phyloP scores from a whole-genome alignment of 2,113 vertebrate genomes.

The Laticauda colubrina region DNA sequence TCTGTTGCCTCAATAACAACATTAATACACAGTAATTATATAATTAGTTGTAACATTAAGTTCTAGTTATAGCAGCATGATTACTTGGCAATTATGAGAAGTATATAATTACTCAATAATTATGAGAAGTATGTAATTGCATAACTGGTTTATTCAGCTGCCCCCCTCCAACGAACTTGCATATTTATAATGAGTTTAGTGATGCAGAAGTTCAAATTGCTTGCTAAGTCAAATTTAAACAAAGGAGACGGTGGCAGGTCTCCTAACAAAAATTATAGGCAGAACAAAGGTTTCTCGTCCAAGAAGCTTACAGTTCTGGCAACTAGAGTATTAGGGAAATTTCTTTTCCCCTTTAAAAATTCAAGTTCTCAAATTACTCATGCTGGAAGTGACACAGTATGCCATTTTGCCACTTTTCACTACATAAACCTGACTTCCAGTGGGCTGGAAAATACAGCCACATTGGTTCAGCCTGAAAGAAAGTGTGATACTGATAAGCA shows the following conservation, averaged over 20 bases:
- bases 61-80: slow-evolving; percentile 80
- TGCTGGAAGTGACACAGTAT: slow-evolving; percentile 28
- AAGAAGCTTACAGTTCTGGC: slow-evolving; percentile 17
- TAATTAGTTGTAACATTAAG: slow-evolving; percentile 81
- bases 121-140: slow-evolving; percentile 79
- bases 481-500: slow-evolving; percentile 43
- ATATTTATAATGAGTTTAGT: slow-evolving; percentile 55
- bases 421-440: slow-evolving; percentile 53
- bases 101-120: slow-evolving; percentile 82
- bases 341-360: slow-evolving; percentile 35
- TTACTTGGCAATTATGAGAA: slow-evolving; percentile 81
- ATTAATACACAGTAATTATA: slow-evolving; percentile 80
- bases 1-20: slow-evolving; percentile 72
- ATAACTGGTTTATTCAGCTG: slow-evolving; percentile 74
- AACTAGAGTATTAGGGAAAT: slow-evolving; percentile 26
- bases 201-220: slow-evolving; percentile 41
- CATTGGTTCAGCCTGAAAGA: slow-evolving; percentile 50
- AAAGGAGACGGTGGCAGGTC: not conserved
- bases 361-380: slow-evolving; percentile 21
- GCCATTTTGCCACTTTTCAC: slow-evolving; percentile 46
- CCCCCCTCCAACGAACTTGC: slow-evolving; percentile 48
- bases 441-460: slow-evolving; percentile 63
- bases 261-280: slow-evolving; percentile 16
- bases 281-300: slow-evolving; percentile 42
- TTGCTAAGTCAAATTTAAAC: slow-evolving; percentile 34